phyloP scores from a whole-genome alignment of 1,140 invertebrate genomes.

The Trichonephila clavipes region DNA sequence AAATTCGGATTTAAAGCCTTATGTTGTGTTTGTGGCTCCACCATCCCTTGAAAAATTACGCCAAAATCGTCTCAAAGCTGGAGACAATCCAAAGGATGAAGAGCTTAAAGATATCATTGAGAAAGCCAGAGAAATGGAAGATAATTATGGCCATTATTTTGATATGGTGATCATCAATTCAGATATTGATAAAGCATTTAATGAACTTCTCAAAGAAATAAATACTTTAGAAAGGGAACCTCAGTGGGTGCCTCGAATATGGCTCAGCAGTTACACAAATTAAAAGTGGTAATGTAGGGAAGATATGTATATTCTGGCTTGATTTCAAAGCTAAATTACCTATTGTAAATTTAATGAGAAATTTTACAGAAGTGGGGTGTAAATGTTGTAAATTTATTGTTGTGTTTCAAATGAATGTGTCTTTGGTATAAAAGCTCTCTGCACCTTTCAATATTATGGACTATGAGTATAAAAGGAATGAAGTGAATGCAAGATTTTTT shows the following conservation, averaged over 20 bases:
- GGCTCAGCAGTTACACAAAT: constrained; percentile 79
- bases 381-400: constrained; percentile 52
- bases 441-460: background rate
- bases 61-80: constrained; percentile 80
- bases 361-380: constrained; percentile 17
- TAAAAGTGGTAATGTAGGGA: background rate
- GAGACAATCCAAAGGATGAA: constrained; percentile 80
- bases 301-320: constrained; percentile 31
- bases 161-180: constrained; percentile 83
- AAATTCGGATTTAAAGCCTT: constrained; percentile 84
- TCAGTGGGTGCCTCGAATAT: constrained; percentile 83
- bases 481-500: background rate
- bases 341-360: constrained; percentile 22
- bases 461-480: background rate
- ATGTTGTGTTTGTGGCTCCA: constrained; percentile 83
- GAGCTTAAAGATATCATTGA: constrained; percentile 82
- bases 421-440: background rate
- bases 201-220: constrained; percentile 82
- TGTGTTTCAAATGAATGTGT: background rate
- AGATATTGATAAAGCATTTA: constrained; percentile 82
- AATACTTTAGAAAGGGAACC: constrained; percentile 83
- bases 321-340: background rate
- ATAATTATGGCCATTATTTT: constrained; percentile 83
- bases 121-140: constrained; percentile 82
- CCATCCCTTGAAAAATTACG: constrained; percentile 82